Evolutionary conservation across 1,140 invertebrate genomes (phyloP), one percentile per base, ranked within the genome.

Genomic region (Drosophila equinoxialis): DNA sequence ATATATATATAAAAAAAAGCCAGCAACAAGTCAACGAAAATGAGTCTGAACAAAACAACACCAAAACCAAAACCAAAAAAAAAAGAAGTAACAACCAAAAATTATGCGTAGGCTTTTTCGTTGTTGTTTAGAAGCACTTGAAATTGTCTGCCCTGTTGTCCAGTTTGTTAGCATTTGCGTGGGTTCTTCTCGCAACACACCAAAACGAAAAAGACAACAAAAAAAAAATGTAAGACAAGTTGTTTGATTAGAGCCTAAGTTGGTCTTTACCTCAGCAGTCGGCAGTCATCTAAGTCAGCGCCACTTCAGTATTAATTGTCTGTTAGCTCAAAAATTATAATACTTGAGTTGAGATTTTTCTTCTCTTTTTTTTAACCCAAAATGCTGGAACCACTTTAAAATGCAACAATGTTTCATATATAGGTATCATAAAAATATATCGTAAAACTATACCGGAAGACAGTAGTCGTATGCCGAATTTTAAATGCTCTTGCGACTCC

Each of bases 101-200:
- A 73, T 59, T 70, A 35, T 83, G 83, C 77, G 83, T 82, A 71
- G 83, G 83, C 83, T 63, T 69, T 63, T 66, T 37, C 59, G 71
- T 70, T 79, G 75, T 79, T 77, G 71, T 72, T 82, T 87, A 86
- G 83, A 86, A 86, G 79, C 83, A 87, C 83, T 86, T 82, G 72
- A 79, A 72, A 68, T 57, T 68, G 82, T 86, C 82, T 86, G 71
- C 74, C 79, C 64, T 59, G 57, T 70, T 81, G 75, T 75, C 75
- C 75, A 58, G 63, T 58, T 69, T 68, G 60, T 74, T 81, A 71
- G 63, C 61, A 35, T 39, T 11, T 78, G 83, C 83, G 83, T 87
- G 83, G 83, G 83, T 66, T 70, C 68, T 17, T 48, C 58, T 45
- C 13, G 10, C 17, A 35, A 35, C 55, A 37, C 71, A 7, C n/a